Conservation (phyloP, 1,140 invertebrate genomes). For the Mya arenaria region DNA sequence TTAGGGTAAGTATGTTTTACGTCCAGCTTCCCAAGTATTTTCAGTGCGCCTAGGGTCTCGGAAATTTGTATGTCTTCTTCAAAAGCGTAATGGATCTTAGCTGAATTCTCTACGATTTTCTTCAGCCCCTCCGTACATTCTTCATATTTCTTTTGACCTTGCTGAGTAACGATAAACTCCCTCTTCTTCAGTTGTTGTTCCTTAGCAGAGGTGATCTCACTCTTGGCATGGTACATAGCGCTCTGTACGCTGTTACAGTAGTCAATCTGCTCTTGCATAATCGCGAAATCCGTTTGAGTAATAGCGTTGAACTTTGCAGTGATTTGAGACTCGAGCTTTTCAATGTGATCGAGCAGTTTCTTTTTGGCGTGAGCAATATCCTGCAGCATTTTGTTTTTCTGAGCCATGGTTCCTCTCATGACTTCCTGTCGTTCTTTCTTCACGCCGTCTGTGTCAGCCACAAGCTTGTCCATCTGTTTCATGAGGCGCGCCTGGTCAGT, state of each 20-base stretch:
- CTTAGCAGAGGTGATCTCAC: constrained; percentile 22
- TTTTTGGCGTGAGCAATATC: constrained; percentile 43
- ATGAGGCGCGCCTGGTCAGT: constrained; percentile 16
- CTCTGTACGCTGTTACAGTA: constrained; percentile 54
- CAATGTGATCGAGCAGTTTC: constrained; percentile 46
- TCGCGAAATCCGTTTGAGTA: constrained; percentile 35
- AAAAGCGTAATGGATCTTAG: constrained; percentile 45
- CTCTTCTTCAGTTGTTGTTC: constrained; percentile 37
- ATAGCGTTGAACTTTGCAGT: constrained; percentile 44
- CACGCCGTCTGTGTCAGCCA: constrained; percentile 24
- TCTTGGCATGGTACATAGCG: constrained; percentile 47
- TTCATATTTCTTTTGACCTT: constrained; percentile 38
- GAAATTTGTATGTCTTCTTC: constrained; percentile 44
- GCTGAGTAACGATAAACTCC: constrained; percentile 43
- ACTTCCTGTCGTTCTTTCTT: constrained; percentile 50
- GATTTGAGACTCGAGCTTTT: constrained; percentile 48
- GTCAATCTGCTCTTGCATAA: constrained; percentile 46
- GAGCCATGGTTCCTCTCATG: constrained; percentile 28
- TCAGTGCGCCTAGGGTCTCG: constrained; percentile 28
- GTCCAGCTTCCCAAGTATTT: constrained; percentile 36
- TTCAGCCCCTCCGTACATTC: constrained; percentile 30
- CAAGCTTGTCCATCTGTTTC: constrained; percentile 38
- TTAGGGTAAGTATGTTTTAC: constrained; percentile 48
- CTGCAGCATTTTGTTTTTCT: constrained; percentile 46
- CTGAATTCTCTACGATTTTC: constrained; percentile 46